Evolutionary conservation across 2,888 invertebrate species (phyloP), one percentile per base, ranked within the genome.

Genomic region (Torymus auratus): DNA sequence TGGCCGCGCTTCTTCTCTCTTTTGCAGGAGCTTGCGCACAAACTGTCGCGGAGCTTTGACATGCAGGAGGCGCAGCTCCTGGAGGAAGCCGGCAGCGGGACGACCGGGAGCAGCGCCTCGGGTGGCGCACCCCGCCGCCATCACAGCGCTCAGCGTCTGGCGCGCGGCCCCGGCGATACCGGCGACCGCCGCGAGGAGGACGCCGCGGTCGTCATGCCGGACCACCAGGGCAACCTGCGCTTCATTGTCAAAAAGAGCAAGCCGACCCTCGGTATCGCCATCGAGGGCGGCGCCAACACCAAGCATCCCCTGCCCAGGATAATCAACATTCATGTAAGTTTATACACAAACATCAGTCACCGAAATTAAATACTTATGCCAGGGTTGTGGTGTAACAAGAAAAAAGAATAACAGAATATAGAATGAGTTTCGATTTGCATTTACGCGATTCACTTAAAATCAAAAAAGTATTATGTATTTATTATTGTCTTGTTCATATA

Each of bases 201-300:
- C 86, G 94, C 95, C 82, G 94, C 95, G 82, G 91, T 96, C 90
- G 96, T 96, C 85, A 95, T 96, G 87, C 93, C 95, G 87, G 97
- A 97, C 92, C 95, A 96, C 91, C 96, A 96, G 91, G 97, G 97
- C 85, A 96, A 96, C 92, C 93, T 97, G 88, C 94, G 96, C 91
- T 95, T 98, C 87, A 95, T 95, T 85, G 96, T 98, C 85, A 96
- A 96, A 92, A 98, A 98, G 92, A 96, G 96, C 76, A 97, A 97
- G 92, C 96, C 98, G 69, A 97, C 97, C 88, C 94, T 99, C 87
- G 98, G 99, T 85, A 97, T 99, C 88, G 98, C 98, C 83, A 98
- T 99, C 88, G 98, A 98, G 92, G 99, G 99, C 83, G 99, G 99
- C 83, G 96, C 97, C 87, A 98, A 99, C 91, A 98, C 98, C 65